These are phyloP conservation scores for Epiblema foenella DNA, from an alignment of 2,888 invertebrate genomes.

Conservation along the genomic window DNA sequence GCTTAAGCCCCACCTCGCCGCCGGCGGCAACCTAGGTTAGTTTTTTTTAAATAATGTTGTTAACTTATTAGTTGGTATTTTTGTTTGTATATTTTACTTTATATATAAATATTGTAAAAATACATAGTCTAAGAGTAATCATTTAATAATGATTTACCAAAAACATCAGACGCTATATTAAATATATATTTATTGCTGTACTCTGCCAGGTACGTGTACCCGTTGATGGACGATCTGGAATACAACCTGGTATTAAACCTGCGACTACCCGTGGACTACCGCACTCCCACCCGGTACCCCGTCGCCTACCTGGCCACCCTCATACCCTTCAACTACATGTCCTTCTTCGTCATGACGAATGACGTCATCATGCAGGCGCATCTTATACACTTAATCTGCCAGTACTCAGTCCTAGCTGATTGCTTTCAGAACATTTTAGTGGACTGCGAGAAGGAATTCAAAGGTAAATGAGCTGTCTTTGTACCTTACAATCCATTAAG, in stretches of 20 bases:
- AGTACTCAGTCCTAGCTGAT: constrained; percentile 46
- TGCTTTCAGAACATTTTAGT: constrained; percentile 48
- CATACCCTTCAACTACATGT: constrained; percentile 45
- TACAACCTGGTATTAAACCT: constrained; percentile 46
- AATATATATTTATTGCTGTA: too few relatives aligned
- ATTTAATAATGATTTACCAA: too few relatives aligned
- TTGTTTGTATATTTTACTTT: too few relatives aligned
- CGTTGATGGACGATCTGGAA: constrained; percentile 48
- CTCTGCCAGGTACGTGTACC: constrained; percentile 47
- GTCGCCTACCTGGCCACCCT: constrained; percentile 42
- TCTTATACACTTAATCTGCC: constrained; percentile 48
- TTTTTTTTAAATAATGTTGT: too few relatives aligned
- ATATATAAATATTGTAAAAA: too few relatives aligned
- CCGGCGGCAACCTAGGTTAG: too few relatives aligned
- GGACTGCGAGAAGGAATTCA: constrained; percentile 39
- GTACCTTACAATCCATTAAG: too few relatives aligned
- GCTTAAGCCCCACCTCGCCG: too few relatives aligned
- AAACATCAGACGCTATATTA: too few relatives aligned
- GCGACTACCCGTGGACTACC: constrained; percentile 45
- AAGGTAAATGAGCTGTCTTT: constrained; percentile 22
- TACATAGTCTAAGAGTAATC: too few relatives aligned
- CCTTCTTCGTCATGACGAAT: constrained; percentile 47
- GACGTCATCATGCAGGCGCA: constrained; percentile 48
- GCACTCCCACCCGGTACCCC: constrained; percentile 44
- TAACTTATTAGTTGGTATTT: too few relatives aligned